Conservation (phyloP, 2,113 vertebrate species). For the Ictalurus punctatus region DNA sequence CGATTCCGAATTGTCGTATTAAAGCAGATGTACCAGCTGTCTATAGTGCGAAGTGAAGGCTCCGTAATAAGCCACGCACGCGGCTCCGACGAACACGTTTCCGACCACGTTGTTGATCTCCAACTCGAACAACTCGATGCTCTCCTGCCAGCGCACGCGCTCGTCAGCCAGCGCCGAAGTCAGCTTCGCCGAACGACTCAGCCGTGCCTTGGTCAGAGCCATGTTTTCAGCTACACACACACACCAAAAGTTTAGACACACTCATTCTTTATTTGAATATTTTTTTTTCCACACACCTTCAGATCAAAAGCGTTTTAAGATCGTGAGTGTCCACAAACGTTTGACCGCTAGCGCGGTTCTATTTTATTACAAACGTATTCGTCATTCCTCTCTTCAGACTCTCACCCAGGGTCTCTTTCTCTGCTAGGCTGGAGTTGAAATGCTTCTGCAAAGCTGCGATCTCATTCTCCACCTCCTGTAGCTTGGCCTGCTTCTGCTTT, state of each 20-base stretch:
- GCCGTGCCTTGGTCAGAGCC: constrained; percentile 76
- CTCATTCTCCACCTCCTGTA: constrained; percentile 76
- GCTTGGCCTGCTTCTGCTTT: constrained; percentile 74
- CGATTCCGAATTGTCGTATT: neutral
- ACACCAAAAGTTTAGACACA: too few species aligned
- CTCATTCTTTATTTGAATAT: too few species aligned
- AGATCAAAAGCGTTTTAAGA: too few species aligned
- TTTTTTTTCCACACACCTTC: too few species aligned
- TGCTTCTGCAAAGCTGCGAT: constrained; percentile 78
- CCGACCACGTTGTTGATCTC: constrained; percentile 79
- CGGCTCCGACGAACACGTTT: constrained; percentile 84
- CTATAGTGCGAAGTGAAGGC: constrained; percentile 83
- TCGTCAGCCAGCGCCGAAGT: constrained; percentile 79
- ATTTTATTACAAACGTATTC: too few species aligned
- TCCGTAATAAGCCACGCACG: constrained; percentile 82
- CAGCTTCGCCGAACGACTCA: constrained; percentile 77
- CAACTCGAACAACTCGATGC: constrained; percentile 74
- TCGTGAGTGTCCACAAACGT: too few species aligned
- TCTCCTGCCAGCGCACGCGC: constrained; percentile 83
- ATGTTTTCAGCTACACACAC: constrained; percentile 73
- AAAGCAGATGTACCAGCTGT: constrained; percentile 68
- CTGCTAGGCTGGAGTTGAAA: constrained; percentile 74
- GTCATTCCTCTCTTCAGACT: neutral
- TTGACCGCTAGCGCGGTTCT: too few species aligned
- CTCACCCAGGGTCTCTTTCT: constrained; percentile 78